A percentile compares a stretch with the other conserved stretches of the same genome.
Evolutionary conservation across 1,140 invertebrate genomes (phyloP).

Genomic region (Drosophila quadrilineata): DNA sequence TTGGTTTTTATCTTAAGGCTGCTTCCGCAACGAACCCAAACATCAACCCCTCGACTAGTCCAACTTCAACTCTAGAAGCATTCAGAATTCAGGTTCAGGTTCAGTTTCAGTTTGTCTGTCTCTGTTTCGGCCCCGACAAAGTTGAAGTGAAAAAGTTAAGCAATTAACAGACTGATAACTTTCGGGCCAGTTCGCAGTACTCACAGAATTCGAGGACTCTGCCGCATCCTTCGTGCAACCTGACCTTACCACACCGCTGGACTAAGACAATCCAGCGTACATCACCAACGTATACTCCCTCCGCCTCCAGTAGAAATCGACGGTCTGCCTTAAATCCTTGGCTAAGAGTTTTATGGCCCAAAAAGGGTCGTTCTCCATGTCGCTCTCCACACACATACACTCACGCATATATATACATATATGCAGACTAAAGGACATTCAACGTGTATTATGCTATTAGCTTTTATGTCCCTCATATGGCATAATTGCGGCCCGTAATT

Average conservation of each 20-base stretch:
- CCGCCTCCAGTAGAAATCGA: slow-evolving; percentile 18
- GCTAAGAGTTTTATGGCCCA: slow-evolving; percentile 71
- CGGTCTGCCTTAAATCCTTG: slow-evolving; percentile 21
- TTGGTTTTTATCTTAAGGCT: slow-evolving; percentile 57
- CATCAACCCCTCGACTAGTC: neutral
- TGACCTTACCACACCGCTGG: too few species aligned
- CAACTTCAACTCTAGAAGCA: too few species aligned
- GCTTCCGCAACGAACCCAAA: neutral
- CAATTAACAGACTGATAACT: slow-evolving; percentile 80
- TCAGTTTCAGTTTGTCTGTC: slow-evolving; percentile 26
- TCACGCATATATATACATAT: neutral
- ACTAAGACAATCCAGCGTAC: too few species aligned
- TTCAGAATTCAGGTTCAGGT: too few species aligned
- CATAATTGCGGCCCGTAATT: slow-evolving; percentile 72
- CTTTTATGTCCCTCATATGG: slow-evolving; percentile 69
- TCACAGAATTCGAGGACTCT: too few species aligned
- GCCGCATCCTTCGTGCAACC: too few species aligned
- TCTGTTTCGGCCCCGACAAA: slow-evolving; percentile 60
- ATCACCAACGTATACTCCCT: too few species aligned
- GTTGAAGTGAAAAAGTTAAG: slow-evolving; percentile 80
- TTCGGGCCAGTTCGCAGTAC: slow-evolving; percentile 50
- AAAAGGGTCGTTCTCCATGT: slow-evolving; percentile 47
- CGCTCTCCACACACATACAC: slow-evolving; percentile 3
- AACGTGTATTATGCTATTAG: slow-evolving; percentile 28
- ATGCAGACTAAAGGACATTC: neutral